Base-by-base conservation (phyloP, 1,140 invertebrate genomes). In the Heliothis subflexa region DNA sequence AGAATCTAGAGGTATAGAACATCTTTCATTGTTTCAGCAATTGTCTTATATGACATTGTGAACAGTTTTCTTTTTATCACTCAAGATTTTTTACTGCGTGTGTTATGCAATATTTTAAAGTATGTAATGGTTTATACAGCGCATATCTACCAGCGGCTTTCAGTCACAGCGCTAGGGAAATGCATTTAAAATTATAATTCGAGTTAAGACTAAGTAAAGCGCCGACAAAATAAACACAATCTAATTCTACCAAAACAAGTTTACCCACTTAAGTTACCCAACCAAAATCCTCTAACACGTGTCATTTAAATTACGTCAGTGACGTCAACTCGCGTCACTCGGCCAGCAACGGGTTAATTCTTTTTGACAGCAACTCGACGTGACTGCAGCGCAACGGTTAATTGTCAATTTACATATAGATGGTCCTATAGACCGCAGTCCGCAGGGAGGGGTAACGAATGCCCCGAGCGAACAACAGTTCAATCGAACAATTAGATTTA, bases 331-430 rank as follows among this genome's bases (percentile, higher is more conserved):
- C 14, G 7, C 25, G 66, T 70, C 66, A 28, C 21, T 71, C 68
- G 21, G 68, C 3, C 14, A 13, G 68, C n/a, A n/a, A 40, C 50
- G 68, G 25, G 50, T 71, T 71, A 71, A 71, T 55, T 71, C 45
- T 70, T 71, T 71, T 71, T 54, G 68, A 71, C 68, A 71, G 50
- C 25, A 40, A n/a, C n/a, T 50, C n/a, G 52, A 54, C 68, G 28
- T 71, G 68, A 55, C 68, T 55, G 68, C 68, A 55, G n/a, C 68
- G 68, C 68, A 33, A 54, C 68, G 68, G 50, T 40, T 71, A 75
- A 75, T 75, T 75, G 72, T 52, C 72, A 75, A 75, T 75, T 75
- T 75, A 62, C 72, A 75, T 75, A 61, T 75, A 75, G 72, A 75
- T 75, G 47, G 59, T 62, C 10, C 18, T 45, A 61, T 11, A 59